These are phyloP conservation scores for Hippopotamus amphibius DNA, from an alignment of 2,113 vertebrate species.

Conservation along the genomic window DNA sequence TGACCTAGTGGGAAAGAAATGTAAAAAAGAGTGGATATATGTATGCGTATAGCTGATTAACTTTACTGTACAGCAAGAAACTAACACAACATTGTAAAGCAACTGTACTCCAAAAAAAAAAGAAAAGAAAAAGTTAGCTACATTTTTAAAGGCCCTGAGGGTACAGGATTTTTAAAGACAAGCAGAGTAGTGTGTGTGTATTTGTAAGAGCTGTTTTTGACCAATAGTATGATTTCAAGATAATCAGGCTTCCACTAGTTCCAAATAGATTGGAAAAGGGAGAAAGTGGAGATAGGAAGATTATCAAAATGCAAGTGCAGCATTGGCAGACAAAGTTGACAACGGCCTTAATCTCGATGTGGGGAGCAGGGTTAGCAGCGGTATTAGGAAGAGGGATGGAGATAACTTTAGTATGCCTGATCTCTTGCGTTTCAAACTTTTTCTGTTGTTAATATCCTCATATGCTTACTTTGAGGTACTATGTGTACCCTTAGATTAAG, in stretches of 20 bases:
- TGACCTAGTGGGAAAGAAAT: no score
- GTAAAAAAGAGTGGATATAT: no score
- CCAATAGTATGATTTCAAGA: background rate
- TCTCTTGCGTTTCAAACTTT: background rate
- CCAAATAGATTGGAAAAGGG: background rate
- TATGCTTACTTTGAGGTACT: background rate
- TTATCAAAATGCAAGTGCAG: background rate
- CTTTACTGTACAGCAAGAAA: no score
- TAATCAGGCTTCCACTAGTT: background rate
- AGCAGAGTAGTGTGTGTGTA: background rate
- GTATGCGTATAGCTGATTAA: no score
- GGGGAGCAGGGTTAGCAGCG: background rate
- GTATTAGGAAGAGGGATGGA: background rate
- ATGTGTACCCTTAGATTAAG: background rate
- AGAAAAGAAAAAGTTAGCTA: background rate
- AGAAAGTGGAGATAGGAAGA: background rate
- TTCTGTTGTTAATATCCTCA: background rate
- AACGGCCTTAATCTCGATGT: background rate
- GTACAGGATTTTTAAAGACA: background rate
- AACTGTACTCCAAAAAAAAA: no score
- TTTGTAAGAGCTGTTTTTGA: conserved; percentile 36
- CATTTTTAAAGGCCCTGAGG: background rate
- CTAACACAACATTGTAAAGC: no score
- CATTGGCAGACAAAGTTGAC: background rate
- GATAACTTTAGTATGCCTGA: background rate